phyloP scores from a whole-genome alignment of 1,140 invertebrate genomes.

The Neomicropteryx cornuta region DNA sequence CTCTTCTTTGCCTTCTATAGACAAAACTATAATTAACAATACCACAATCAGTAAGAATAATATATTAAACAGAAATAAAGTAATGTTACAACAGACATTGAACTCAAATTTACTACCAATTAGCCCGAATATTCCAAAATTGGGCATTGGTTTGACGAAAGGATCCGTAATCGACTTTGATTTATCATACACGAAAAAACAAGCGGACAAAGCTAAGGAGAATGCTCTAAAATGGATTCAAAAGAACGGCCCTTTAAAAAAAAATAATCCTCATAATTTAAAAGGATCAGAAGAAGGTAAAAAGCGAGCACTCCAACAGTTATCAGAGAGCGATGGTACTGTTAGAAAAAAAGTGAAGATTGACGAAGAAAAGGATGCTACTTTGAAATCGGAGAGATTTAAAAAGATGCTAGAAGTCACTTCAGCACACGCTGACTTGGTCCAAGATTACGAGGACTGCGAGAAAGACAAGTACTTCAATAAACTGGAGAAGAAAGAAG shows the following conservation, averaged over 20 bases:
- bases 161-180: conserved; percentile 51
- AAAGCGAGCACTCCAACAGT: conserved; percentile 37
- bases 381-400: conserved; percentile 52
- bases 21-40: too few relatives aligned
- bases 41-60: too few relatives aligned
- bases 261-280: conserved; percentile 55
- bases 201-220: conserved; percentile 45
- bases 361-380: conserved; percentile 30
- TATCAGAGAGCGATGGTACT: conserved; percentile 28
- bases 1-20: conserved; percentile 17
- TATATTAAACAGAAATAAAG: conserved; percentile 10
- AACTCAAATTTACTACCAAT: background rate
- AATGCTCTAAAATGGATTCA: conserved; percentile 58
- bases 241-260: conserved; percentile 52
- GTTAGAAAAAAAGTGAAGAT: conserved; percentile 34
- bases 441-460: conserved; percentile 59
- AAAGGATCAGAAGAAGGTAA: conserved; percentile 45
- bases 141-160: conserved; percentile 33
- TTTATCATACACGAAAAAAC: conserved; percentile 40
- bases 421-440: conserved; percentile 65
- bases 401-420: conserved; percentile 68
- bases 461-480: conserved; percentile 80
- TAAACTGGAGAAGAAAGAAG: conserved; percentile 80
- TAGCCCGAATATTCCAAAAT: conserved; percentile 15
- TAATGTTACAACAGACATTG: background rate